Conservation (phyloP, 2,113 vertebrate species). For the Bathybates hornii region DNA sequence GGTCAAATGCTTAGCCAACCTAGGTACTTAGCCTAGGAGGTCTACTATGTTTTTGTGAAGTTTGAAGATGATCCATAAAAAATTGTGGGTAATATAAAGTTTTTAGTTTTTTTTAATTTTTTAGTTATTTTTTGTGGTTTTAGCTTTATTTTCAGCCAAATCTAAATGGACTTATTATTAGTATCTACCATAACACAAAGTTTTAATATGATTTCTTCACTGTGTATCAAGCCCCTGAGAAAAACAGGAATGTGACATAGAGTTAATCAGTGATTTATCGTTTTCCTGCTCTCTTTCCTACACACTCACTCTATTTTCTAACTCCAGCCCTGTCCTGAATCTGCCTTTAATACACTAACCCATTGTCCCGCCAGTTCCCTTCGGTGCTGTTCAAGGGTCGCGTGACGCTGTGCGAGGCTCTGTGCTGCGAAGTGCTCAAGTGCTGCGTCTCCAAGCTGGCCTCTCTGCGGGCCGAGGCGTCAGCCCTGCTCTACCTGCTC, state of each 20-base stretch:
- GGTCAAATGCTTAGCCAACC: not conserved
- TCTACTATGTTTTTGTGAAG: not conserved
- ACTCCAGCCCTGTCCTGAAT: not conserved
- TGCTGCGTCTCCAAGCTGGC: slow-evolving; percentile 92
- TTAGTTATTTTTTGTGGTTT: not conserved
- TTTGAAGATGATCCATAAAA: not conserved
- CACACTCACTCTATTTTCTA: not conserved
- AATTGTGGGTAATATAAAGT: not conserved
- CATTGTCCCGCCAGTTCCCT: slow-evolving; percentile 77
- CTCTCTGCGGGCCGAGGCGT: slow-evolving; percentile 84
- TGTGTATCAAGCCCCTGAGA: not conserved
- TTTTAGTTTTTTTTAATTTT: not conserved
- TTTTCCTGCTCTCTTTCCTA: not conserved
- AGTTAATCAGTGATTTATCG: not conserved
- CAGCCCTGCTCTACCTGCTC: slow-evolving; percentile 91
- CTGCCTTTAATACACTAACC: not conserved
- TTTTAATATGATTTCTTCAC: not conserved
- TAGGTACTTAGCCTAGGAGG: fast-evolving
- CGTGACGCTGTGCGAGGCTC: slow-evolving; percentile 87
- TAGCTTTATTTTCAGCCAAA: fast-evolving
- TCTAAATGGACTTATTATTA: not conserved
- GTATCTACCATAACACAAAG: not conserved
- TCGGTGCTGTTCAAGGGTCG: slow-evolving; percentile 91
- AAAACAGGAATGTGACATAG: not conserved
- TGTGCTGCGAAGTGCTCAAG: slow-evolving; percentile 95